Evolutionary conservation across 2,113 vertebrate species (phyloP), one percentile per base, ranked within the genome.

Genomic region (Pithys albifrons): DNA sequence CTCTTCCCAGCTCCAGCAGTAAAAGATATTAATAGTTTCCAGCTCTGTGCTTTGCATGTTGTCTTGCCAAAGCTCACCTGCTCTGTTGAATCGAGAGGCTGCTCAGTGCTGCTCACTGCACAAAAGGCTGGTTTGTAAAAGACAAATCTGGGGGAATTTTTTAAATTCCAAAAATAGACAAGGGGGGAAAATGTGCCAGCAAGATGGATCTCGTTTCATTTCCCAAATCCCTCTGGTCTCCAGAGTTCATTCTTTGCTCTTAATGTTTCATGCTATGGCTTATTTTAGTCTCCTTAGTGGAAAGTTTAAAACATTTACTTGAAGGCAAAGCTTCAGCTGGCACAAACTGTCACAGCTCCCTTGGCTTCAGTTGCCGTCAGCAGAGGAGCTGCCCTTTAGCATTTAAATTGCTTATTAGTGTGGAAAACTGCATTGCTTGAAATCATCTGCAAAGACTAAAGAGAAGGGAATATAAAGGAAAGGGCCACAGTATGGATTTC

Each of bases 131-230:
- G 83, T 85, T 92, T 96, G 96, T 96, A 70, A 91, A 90, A 96
- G 89, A 93, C 92, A 88, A 91, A 93, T 92, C 89, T 45, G 58
- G 92, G 89, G 86, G 89, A 91, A 93, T 96, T 96, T 94, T 96
- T 95, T 81, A 58, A 96, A 97, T 96, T 96, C 95, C 93, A 91
- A 91, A 96, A 94, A 96, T 96, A 96, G 96, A 96, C 81, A 70
- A 82, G 87, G 76, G 52, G 58, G 20, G 28, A 1, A 67, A 86
- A 91, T 81, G 88, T 95, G 92, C 95, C 95, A 91, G 95, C 77
- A 93, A 96, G 96, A 96, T 92, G 96, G 96, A 95, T 96, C 94
- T 96, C 76, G 33, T 96, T 97, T 96, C 96, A 94, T 92, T 93
- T 91, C 93, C 85, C 93, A 96, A 95, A 96, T 96, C 95, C 93